Evolutionary conservation across 1,140 invertebrate species (phyloP).

Genomic region (Brachionus rubens): DNA sequence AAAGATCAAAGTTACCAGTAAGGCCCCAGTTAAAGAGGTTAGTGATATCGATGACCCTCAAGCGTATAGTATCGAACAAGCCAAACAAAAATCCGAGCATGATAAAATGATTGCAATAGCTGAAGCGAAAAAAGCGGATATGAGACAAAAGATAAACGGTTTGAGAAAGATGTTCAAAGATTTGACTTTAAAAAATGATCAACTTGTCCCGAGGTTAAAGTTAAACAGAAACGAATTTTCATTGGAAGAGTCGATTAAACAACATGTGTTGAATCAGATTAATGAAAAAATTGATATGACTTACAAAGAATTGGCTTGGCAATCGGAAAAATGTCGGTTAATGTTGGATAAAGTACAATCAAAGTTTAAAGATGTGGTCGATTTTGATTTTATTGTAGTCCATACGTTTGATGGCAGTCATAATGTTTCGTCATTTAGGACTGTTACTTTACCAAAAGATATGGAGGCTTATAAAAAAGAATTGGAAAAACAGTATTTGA

Average conservation of each 20-base stretch:
- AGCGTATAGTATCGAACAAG: conserved; percentile 68
- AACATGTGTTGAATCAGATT: conserved; percentile 49
- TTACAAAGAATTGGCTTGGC: conserved; percentile 63
- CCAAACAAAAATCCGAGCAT: conserved; percentile 65
- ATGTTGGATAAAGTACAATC: conserved; percentile 69
- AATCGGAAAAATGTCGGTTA: conserved; percentile 69
- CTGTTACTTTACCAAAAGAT: conserved; percentile 13
- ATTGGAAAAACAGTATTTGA: conserved; percentile 35
- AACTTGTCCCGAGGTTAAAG: neutral
- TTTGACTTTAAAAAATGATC: conserved; percentile 56
- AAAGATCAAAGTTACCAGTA: conserved; percentile 23
- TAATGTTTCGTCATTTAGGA: conserved; percentile 28
- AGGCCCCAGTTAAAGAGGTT: conserved; percentile 46
- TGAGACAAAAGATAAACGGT: conserved; percentile 55
- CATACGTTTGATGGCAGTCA: conserved; percentile 51
- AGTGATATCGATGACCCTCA: conserved; percentile 66
- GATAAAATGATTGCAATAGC: conserved; percentile 64
- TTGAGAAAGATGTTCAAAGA: conserved; percentile 56
- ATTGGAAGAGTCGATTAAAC: conserved; percentile 53
- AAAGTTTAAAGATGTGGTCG: conserved; percentile 58
- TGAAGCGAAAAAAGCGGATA: conserved; percentile 63
- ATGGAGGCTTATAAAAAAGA: conserved; percentile 28
- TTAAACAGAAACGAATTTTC: conserved; percentile 50
- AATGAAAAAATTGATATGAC: conserved; percentile 54
- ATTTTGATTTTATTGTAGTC: conserved; percentile 58